Base-by-base conservation (phyloP, 2,888 invertebrate genomes). In the Habroteleia sp. region DNA sequence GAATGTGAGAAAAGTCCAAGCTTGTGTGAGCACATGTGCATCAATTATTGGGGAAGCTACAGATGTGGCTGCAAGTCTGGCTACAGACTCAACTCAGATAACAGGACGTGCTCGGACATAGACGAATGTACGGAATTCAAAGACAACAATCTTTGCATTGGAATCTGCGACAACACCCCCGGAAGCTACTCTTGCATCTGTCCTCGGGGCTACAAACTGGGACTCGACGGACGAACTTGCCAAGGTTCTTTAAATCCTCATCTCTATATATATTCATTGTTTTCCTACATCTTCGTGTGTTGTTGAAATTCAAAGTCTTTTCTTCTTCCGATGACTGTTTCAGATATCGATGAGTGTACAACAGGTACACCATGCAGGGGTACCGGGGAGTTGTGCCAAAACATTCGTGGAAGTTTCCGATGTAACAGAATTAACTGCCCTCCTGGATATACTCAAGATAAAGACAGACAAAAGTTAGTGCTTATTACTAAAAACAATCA, bases 11-110 rank as follows among this genome's bases (percentile, higher is more conserved):
- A 89, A 76, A 85, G 74, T 2, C 82, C 83, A 14, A 85, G 90
- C 0, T 81, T 93, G 0, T 99, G 98, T 82, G 94, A 96, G 82
- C 98, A 98, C 77, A 92, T 91, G 23, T 99, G 98, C 85, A 91
- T 95, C 65, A 99, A 99, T 87, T 92, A 94, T 0, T 96, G 96
- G 93, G 98, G 98, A 0, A 92, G 95, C 0, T 97, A 95, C 88
- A 92, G 94, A 48, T 99, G 99, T 86, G 91, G 93, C 3, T 99
- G 99, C 84, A 92, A 94, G 50, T 89, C 92, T 0, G 99, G 99
- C 0, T 99, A 94, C 89, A 91, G 93, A 10, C 89, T 98, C 0
- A 93, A 92, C 41, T 79, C 89, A 1, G 94, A 95, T 80, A 95
- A 95, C 83, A 91, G 93, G 90, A 93, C 93, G 0, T 94, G 94